Percentiles rank a stretch among this genome's conserved stretches.
phyloP scores from a whole-genome alignment of 30 jellyfish, hydroid and myxozoan genomes.

The Rhopilema esculentum region DNA sequence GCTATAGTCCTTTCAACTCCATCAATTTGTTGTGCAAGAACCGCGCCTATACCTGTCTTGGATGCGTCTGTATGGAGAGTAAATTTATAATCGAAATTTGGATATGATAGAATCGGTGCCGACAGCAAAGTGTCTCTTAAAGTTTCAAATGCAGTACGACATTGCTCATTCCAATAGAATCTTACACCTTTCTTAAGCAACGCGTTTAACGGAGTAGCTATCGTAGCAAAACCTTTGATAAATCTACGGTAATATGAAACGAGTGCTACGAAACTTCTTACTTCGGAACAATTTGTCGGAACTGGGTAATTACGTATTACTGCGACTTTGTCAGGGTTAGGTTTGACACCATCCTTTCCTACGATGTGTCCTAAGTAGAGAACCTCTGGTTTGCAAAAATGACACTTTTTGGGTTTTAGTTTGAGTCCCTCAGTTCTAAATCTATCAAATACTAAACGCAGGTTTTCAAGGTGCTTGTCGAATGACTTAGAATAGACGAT shows the following conservation, averaged over 20 bases:
- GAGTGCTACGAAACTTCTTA: constrained; percentile 40
- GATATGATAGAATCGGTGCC: constrained; percentile 76
- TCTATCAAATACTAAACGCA: constrained; percentile 42
- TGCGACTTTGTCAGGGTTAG: constrained; percentile 56
- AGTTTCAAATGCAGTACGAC: constrained; percentile 60
- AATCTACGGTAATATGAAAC: constrained; percentile 49
- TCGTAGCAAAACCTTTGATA: constrained; percentile 48
- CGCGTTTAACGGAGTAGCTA: constrained; percentile 57
- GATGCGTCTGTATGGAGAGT: constrained; percentile 64
- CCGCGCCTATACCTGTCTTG: constrained; percentile 55
- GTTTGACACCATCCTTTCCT: constrained; percentile 52
- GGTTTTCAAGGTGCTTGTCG: constrained; percentile 38
- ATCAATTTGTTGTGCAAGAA: constrained; percentile 54
- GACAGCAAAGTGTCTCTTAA: constrained; percentile 28
- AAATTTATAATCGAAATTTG: constrained; percentile 31
- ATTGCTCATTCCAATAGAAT: constrained; percentile 49
- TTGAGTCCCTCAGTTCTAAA: constrained; percentile 50
- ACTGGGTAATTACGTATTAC: constrained; percentile 32
- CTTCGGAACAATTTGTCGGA: constrained; percentile 33
- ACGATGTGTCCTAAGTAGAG: constrained; percentile 40
- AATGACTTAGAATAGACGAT: constrained; percentile 60
- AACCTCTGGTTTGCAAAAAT: constrained; percentile 38
- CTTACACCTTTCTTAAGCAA: constrained; percentile 42
- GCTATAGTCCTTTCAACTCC: constrained; percentile 63
- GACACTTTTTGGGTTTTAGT: constrained; percentile 59